A percentile compares a stretch with the other conserved stretches of the same genome.
phyloP scores from a whole-genome alignment of 2,797 vertebrate genomes.

The Gymnodraco acuticeps region DNA sequence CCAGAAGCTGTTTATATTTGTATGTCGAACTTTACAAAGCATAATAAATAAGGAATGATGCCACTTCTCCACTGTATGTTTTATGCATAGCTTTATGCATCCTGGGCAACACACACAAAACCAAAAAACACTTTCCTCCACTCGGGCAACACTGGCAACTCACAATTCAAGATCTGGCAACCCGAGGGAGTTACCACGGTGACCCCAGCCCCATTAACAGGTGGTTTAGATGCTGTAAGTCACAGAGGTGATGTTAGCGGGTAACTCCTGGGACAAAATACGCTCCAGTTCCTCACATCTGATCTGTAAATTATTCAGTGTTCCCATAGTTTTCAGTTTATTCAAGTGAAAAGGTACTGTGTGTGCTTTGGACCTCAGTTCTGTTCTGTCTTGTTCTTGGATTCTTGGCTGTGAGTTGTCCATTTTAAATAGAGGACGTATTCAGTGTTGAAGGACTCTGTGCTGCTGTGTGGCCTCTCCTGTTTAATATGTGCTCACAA shows the following conservation, averaged over 20 bases:
- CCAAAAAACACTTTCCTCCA: not conserved
- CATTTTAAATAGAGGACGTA: conserved; percentile 34
- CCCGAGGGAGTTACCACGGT: conserved; percentile 20
- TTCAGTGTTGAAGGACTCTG: conserved; percentile 12
- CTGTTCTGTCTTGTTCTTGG: conserved; percentile 30
- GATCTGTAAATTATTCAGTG: conserved; percentile 80
- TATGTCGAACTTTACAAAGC: conserved; percentile 13
- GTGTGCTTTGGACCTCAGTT: conserved; percentile 18
- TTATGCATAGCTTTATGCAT: conserved; percentile 46
- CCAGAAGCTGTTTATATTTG: conserved; percentile 23
- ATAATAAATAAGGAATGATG: conserved; percentile 43
- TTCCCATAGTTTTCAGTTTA: conserved; percentile 46
- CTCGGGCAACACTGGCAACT: conserved; percentile 20
- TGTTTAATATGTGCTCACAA: conserved; percentile 11
- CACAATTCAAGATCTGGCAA: conserved; percentile 32
- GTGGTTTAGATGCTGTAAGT: conserved; percentile 49
- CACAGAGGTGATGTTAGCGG: conserved; percentile 49
- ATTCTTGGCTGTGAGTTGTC: conserved; percentile 28
- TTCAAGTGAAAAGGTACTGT: conserved; percentile 46
- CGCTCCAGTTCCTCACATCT: conserved; percentile 73
- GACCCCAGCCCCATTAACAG: conserved; percentile 46
- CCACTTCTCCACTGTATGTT: conserved; percentile 39
- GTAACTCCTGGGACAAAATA: conserved; percentile 54
- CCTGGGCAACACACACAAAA: not conserved
- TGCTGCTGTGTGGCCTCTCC: conserved; percentile 12